Base-by-base conservation (phyloP, 2,113 vertebrate genomes). In the Brachypodius melanocephalos region DNA sequence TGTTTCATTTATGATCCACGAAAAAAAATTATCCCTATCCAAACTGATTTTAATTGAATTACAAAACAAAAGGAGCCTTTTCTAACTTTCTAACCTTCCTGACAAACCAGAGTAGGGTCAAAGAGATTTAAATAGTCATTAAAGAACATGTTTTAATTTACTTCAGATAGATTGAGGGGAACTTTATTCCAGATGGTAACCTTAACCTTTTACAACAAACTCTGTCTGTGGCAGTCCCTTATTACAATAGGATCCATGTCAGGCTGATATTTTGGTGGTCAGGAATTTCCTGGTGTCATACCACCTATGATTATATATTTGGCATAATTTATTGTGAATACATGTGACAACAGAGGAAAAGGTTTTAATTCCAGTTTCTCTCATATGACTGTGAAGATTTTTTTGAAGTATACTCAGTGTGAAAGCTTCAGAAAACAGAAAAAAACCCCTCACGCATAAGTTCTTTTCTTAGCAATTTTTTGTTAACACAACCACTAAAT, bases 61-160 rank as follows among this genome's bases (percentile, higher is more conserved):
- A 81, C 45, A 68, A 95, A 93, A 91, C 16, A 94, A 81, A 94
- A 91, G 85, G 51, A 81, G 49, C 12, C 67, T 61, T 72, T 96
- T 85, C 24, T 75, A 92, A 80, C 19, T 95, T 69, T 94, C 94
- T 89, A 97, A 92, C 67, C 85, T 95, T 95, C 78, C 85, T 96
- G 43, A 93, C 19, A 85, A 93, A 46, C 66, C 48, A 93, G 51
- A 91, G 85, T 42, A 82, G 34, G 91, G 91, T 96, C 92, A 96
- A 92, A 86, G 61, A 94, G 21, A 90, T 85, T 93, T 69, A 69
- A 95, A 80, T 36, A 91, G 51, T 52, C 75, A 74, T 59, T 88
- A 85, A 96, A 92, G 71, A 88, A 42, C 65, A 68, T 85, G 88
- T 94, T 96, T 97, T 95, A 88, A 93, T 91, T 97, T 93, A 82